phyloP scores from a whole-genome alignment of 2,113 vertebrate genomes.

The Orcinus orca region DNA sequence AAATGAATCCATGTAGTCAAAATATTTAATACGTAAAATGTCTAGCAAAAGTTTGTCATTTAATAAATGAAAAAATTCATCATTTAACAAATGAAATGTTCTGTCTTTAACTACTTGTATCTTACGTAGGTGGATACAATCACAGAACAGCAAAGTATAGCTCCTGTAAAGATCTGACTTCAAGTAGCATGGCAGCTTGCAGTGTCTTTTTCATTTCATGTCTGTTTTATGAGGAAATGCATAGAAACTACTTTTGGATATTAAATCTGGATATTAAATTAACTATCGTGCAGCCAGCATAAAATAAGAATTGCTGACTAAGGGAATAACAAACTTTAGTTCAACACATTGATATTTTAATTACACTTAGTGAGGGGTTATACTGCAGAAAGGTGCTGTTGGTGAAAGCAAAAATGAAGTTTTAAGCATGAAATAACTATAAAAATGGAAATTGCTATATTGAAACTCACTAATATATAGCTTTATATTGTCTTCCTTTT shows the following conservation, averaged over 20 bases:
- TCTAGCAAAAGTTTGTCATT: conserved; percentile 58
- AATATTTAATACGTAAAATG: conserved; percentile 61
- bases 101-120: conserved; percentile 4
- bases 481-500: background rate
- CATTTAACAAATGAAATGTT: conserved; percentile 7
- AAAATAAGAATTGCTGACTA: background rate
- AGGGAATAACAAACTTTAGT: background rate
- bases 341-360: background rate
- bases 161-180: background rate
- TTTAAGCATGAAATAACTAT: background rate
- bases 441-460: background rate
- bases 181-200: background rate
- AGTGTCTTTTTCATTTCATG: background rate
- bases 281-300: background rate
- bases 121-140: background rate
- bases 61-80: conserved; percentile 32
- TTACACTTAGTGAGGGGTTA: background rate
- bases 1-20: conserved; percentile 53
- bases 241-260: background rate
- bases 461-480: background rate
- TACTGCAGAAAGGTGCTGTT: background rate
- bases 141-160: background rate
- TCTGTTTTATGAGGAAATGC: background rate
- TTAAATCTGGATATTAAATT: background rate
- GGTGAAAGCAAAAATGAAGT: background rate